These are phyloP conservation scores for Ceryle rudis DNA, from an alignment of 2,797 vertebrate species.

Conservation along the genomic window DNA sequence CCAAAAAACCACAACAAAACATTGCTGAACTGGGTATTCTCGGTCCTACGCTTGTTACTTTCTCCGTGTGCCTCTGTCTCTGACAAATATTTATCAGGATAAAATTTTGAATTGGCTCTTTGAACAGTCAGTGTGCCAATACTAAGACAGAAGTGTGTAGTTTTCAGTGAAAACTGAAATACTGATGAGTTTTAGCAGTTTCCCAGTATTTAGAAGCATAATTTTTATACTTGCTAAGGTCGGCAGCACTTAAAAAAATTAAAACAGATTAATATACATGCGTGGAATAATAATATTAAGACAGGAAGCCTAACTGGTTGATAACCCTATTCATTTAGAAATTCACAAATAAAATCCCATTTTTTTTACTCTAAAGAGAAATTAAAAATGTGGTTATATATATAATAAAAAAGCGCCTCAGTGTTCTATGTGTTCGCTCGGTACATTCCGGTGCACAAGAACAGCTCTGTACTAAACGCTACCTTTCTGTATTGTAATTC, in stretches of 20 bases:
- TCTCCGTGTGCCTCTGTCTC: background rate
- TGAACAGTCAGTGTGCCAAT: conserved; percentile 9
- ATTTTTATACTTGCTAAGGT: background rate
- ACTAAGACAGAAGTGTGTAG: background rate
- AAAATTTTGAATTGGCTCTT: conserved; percentile 24
- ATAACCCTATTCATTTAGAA: background rate
- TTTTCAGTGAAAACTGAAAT: conserved; percentile 23
- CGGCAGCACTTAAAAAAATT: background rate
- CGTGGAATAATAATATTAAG: background rate
- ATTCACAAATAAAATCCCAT: background rate
- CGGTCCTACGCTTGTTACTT: conserved; percentile 27
- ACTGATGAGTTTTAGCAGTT: background rate
- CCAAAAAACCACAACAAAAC: conserved; percentile 8
- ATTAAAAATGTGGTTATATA: background rate
- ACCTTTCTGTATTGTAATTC: background rate
- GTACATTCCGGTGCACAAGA: background rate
- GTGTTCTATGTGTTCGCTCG: background rate
- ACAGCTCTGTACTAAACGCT: background rate
- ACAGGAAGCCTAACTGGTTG: background rate
- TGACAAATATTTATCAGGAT: conserved; percentile 53
- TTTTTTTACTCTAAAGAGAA: background rate
- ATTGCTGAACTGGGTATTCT: conserved; percentile 24
- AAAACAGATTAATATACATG: background rate
- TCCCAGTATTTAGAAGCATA: background rate
- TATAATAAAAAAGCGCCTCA: background rate